These are phyloP conservation scores for Clamator glandarius DNA, from an alignment of 2,797 vertebrate genomes.

Conservation along the genomic window DNA sequence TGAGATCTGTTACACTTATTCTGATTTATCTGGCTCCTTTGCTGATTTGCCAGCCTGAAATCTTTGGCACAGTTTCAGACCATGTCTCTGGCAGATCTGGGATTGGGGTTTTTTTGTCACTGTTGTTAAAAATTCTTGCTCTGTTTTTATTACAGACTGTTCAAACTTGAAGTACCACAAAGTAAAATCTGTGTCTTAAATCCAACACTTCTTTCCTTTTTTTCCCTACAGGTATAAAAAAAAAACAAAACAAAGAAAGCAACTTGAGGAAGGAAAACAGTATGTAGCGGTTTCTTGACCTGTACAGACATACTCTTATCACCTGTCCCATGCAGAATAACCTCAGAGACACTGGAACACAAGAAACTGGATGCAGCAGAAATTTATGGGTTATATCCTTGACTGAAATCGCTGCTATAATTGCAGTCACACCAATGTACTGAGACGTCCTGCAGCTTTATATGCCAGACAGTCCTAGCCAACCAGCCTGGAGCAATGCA, in stretches of 20 bases:
- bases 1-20: conserved; percentile 70
- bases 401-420: background rate
- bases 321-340: background rate
- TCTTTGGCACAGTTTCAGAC: conserved; percentile 75
- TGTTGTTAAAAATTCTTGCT: conserved; percentile 3
- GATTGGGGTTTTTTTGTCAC: background rate
- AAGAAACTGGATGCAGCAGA: background rate
- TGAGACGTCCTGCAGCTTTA: background rate
- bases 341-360: background rate
- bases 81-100: conserved; percentile 59
- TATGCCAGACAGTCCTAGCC: rapidly evolving
- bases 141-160: conserved; percentile 63
- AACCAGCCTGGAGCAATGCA: no score
- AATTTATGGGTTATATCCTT: background rate
- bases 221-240: background rate
- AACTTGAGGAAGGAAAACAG: background rate
- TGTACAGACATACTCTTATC: background rate
- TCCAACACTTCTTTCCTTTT: background rate
- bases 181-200: conserved; percentile 54
- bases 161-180: conserved; percentile 48
- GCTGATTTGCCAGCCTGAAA: conserved; percentile 75
- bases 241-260: conserved; percentile 32
- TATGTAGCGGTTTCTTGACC: background rate
- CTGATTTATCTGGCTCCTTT: conserved; percentile 70
- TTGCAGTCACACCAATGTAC: background rate